Evolutionary conservation across 2,888 invertebrate genomes (phyloP).

Genomic region (Atethmia centrago): DNA sequence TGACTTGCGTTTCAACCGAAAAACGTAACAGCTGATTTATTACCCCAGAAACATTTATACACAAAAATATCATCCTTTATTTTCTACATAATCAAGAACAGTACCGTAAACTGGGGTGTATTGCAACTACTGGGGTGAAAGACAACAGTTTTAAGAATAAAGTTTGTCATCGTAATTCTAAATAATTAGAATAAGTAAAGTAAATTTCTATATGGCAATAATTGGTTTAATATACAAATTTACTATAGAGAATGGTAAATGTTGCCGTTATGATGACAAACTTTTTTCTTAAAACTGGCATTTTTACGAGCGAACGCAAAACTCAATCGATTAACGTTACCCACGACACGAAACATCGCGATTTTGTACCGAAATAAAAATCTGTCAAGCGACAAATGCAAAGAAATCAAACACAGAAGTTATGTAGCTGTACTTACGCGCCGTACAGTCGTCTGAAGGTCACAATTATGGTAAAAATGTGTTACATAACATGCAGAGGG

Average conservation of each 20-base stretch:
- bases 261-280: too few relatives aligned
- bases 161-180: too few relatives aligned
- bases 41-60: constrained; percentile 31
- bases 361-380: constrained; percentile 51
- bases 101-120: too few relatives aligned
- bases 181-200: too few relatives aligned
- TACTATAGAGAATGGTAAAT: too few relatives aligned
- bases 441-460: constrained; percentile 68
- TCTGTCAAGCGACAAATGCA: constrained; percentile 58
- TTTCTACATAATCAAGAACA: constrained; percentile 37
- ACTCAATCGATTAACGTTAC: constrained; percentile 46
- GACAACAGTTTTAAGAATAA: too few relatives aligned
- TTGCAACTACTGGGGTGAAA: too few relatives aligned
- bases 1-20: constrained; percentile 12
- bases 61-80: constrained; percentile 35
- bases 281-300: too few relatives aligned
- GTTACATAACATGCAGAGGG: constrained; percentile 71
- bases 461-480: constrained; percentile 67
- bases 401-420: constrained; percentile 61
- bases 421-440: constrained; percentile 56
- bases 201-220: too few relatives aligned
- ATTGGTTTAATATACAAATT: too few relatives aligned
- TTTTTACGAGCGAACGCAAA: constrained; percentile 58
- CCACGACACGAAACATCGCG: constrained; percentile 46
- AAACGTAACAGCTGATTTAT: constrained; percentile 39